phyloP scores from a whole-genome alignment of 2,888 invertebrate species.

The Drosophila atroscutellata region DNA sequence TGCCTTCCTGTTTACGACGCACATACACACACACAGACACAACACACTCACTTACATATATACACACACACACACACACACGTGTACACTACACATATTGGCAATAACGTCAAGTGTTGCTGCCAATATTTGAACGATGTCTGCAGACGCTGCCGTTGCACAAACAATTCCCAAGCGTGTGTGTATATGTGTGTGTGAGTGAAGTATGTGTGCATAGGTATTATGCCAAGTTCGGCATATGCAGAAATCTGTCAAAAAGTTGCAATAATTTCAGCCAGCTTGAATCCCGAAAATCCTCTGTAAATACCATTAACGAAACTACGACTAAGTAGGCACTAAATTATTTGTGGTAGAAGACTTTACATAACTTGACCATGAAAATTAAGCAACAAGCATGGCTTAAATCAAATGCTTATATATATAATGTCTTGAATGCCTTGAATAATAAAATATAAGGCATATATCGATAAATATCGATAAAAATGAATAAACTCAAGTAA shows the following conservation, averaged over 20 bases:
- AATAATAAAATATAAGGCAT: neutral
- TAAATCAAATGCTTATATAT: neutral
- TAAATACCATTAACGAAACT: slow-evolving; percentile 35
- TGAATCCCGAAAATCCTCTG: slow-evolving; percentile 31
- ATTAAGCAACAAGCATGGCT: no score
- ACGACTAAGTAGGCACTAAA: neutral
- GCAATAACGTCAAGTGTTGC: slow-evolving; percentile 79
- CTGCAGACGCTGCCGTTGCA: slow-evolving; percentile 58
- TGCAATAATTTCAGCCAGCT: slow-evolving; percentile 44
- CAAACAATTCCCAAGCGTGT: slow-evolving; percentile 22
- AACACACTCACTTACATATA: neutral
- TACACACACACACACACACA: slow-evolving; percentile 17
- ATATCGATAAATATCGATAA: neutral
- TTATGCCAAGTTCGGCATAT: slow-evolving; percentile 43
- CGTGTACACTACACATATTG: slow-evolving; percentile 63
- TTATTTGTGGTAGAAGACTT: neutral
- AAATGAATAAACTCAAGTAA: neutral
- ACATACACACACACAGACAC: slow-evolving; percentile 12
- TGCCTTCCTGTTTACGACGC: slow-evolving; percentile 77
- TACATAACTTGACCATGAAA: neutral
- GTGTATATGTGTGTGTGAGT: slow-evolving; percentile 4
- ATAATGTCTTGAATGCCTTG: no score
- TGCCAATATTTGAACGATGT: slow-evolving; percentile 71
- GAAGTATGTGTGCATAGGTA: slow-evolving; percentile 13
- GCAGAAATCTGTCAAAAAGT: slow-evolving; percentile 66